Evolutionary conservation across 1,140 invertebrate species (phyloP), one percentile per base, ranked within the genome.

Genomic region (Diuraphis noxia): DNA sequence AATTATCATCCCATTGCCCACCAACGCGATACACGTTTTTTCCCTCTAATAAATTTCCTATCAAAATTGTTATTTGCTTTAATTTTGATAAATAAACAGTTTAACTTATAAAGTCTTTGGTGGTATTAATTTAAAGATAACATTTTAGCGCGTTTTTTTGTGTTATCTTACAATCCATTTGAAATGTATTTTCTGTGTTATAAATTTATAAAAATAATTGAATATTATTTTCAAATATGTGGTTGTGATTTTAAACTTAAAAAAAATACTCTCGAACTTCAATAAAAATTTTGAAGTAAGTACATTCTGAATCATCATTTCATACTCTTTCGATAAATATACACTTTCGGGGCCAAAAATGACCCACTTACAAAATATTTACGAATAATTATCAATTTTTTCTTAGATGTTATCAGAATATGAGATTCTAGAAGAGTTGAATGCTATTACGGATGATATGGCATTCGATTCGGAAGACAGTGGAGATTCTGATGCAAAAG

Each of bases 41-140:
- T 40, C 36, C 79, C 79, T 82, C 21, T 1, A 82, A 82, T 82
- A 82, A 25, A 82, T 79, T 7, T 79, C 6, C 77, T 79, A 79
- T 79, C 34, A 79, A 79, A 79, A 79, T 40, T 82, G 34, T 82
- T 82, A 30, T 30, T 41, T 40, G 79, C 40, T 81, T 81, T 81
- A 81, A 81, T 81, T 81, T 81, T 81, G 3, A 79, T 79, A 79
- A 79, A 79, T 79, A 23, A 36, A 79, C 77, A 79, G 77, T 38
- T 79, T 79, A 79, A 38, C 34, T 36, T 79, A 79, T 38, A 79
- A 79, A 23, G 17, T 79, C 34, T 38, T 38, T 79, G 77, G 77
- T 79, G 77, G 77, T 79, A 79, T 79, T 79, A 46, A 79, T 79
- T 79, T 79, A 79, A 79, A 38, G 17, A 79, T 79, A 79, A 79